phyloP scores from a whole-genome alignment of 2,797 vertebrate species.

The Synanceia verrucosa region DNA sequence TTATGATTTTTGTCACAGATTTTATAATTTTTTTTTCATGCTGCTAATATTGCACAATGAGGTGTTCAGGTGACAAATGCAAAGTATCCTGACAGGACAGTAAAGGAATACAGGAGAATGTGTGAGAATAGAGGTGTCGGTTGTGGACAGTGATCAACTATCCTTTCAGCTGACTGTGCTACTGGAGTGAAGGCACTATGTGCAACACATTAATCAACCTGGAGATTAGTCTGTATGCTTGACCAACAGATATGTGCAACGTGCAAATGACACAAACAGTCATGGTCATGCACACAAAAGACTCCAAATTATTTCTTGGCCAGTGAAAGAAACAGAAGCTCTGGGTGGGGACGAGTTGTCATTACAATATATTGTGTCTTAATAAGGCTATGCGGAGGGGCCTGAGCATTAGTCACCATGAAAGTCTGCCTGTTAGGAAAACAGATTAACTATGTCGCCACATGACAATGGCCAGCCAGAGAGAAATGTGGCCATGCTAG shows the following conservation, averaged over 20 bases:
- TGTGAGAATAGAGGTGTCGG: neutral
- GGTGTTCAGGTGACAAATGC: too few relatives aligned
- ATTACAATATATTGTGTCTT: slow-evolving; percentile 49
- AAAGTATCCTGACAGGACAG: too few relatives aligned
- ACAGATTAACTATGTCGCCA: slow-evolving; percentile 59
- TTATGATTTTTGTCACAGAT: neutral
- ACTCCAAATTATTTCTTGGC: neutral
- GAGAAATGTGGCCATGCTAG: slow-evolving; percentile 47
- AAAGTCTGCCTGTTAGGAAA: slow-evolving; percentile 54
- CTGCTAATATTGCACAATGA: too few relatives aligned
- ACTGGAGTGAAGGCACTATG: neutral
- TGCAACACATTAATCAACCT: neutral
- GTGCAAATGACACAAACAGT: neutral
- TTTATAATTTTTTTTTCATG: neutral
- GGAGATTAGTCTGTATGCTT: neutral
- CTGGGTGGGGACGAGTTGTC: slow-evolving; percentile 14
- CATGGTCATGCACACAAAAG: neutral
- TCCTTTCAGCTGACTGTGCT: neutral
- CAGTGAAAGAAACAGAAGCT: neutral
- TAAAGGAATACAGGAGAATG: too few relatives aligned
- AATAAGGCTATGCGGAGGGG: slow-evolving; percentile 37
- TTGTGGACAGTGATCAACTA: neutral
- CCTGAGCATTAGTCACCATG: slow-evolving; percentile 50
- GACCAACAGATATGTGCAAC: neutral
- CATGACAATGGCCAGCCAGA: slow-evolving; percentile 52